phyloP scores from a whole-genome alignment of 1,140 invertebrate species.

The Drosophila rufa region DNA sequence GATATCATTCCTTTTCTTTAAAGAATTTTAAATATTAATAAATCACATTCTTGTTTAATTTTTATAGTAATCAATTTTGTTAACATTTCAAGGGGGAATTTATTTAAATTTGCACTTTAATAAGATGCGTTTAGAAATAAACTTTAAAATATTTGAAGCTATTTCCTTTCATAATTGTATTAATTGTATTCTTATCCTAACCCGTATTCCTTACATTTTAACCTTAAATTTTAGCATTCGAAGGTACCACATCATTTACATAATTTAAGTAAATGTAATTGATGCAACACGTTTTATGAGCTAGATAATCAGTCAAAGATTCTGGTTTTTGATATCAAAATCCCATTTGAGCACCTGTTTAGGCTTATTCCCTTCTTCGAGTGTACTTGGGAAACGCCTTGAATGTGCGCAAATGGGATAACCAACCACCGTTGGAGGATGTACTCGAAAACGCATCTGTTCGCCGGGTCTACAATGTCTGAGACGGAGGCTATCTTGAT shows the following conservation, averaged over 20 bases:
- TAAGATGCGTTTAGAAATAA: too few species aligned
- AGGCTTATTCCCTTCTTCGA: neutral
- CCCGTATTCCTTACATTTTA: too few species aligned
- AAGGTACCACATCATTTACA: neutral
- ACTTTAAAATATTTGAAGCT: too few species aligned
- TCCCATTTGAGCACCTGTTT: neutral
- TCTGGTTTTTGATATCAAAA: neutral
- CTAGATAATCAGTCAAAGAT: too few species aligned
- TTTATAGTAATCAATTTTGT: too few species aligned
- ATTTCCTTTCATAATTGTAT: neutral
- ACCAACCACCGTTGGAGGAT: conserved; percentile 49
- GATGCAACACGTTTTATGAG: neutral
- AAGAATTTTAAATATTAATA: neutral
- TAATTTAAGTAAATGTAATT: neutral
- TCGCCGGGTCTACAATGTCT: conserved; percentile 20
- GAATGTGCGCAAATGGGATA: conserved; percentile 41
- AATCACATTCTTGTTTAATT: too few species aligned
- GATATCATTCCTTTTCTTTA: too few species aligned
- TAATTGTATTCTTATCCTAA: neutral
- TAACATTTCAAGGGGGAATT: too few species aligned
- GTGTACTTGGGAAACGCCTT: conserved; percentile 36
- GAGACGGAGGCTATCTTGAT: conserved; percentile 63
- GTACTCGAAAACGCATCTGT: conserved; percentile 67
- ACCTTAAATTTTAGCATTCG: too few species aligned
- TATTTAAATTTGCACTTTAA: too few species aligned